Evolutionary conservation across 2,888 invertebrate species (phyloP), one percentile per base, ranked within the genome.

Genomic region (Perithous albicinctus): DNA sequence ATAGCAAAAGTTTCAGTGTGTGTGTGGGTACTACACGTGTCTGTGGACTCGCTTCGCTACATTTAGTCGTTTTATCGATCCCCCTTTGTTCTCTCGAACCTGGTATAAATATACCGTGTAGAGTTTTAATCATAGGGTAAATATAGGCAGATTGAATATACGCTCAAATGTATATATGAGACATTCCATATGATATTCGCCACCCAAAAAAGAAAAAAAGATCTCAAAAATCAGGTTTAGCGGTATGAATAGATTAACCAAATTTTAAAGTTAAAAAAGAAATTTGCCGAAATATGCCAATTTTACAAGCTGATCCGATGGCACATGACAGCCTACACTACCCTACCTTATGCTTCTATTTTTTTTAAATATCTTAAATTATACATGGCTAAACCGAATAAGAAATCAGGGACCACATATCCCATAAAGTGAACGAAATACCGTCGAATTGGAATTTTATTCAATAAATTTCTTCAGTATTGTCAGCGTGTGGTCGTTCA

Each of bases 61-160:
- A 85, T 78, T 83, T 85, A 67, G 77, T 77, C 74, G 51, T 64
- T 75, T 35, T 54, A 80, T 80, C 56, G 80, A 80, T 80, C 75
- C 18, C 26, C 59, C 56, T 46, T 59, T 64, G 63, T 70, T 70
- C 54, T 38, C 35, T 29, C 41, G 29, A 61, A 61, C 59, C 51
- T 26, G 6, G 29, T 69, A 56, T 75, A 56, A 41, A 63, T 80
- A 64, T 73, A 75, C 15, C 64, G 8, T 12, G 26, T 7, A 43
- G 54, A 48, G 46, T 75, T 73, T 70, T 75, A 75, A 64, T 69
- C 75, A 70, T 46, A 2, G 56, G 38, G 64, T 70, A 75, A 64
- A 70, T 56, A 70, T 80, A 64, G 46, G 63, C 38, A 10, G 48
- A 75, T 48, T 8, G 73, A 61, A 54, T 66, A 41, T 46, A 64